Evolutionary conservation across 1,140 invertebrate genomes (phyloP).

Genomic region (Papilio helenus): DNA sequence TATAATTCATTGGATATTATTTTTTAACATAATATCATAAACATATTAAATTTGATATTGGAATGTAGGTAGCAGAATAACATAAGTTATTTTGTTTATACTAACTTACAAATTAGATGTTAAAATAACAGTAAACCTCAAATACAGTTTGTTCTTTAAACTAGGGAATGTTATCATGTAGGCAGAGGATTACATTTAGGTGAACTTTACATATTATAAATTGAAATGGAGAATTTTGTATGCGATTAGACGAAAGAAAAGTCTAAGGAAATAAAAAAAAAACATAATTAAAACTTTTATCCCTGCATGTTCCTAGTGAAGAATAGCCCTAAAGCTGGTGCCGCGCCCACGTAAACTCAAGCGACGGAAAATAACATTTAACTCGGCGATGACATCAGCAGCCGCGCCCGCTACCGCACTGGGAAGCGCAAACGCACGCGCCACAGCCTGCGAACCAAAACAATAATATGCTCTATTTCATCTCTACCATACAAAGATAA

Average conservation of each 20-base stretch:
- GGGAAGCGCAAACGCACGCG: slow-evolving; percentile 56
- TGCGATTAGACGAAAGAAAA: too few species aligned
- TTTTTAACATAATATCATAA: background rate
- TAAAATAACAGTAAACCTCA: too few species aligned
- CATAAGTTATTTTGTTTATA: too few species aligned
- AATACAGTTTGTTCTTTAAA: too few species aligned
- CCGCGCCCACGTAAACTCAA: slow-evolving; percentile 70
- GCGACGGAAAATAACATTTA: slow-evolving; percentile 80
- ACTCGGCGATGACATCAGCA: slow-evolving; percentile 79
- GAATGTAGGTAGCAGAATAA: too few species aligned
- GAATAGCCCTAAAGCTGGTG: slow-evolving; percentile 56
- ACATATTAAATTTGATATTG: background rate
- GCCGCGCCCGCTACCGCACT: slow-evolving; percentile 70
- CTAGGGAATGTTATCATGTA: too few species aligned
- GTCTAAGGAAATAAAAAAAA: too few species aligned
- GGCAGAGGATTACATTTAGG: too few species aligned
- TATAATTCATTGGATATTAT: too few species aligned
- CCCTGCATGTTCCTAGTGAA: slow-evolving; percentile 53
- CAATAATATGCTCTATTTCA: slow-evolving; percentile 39
- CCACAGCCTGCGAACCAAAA: slow-evolving; percentile 47
- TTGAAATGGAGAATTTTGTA: too few species aligned
- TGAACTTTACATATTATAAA: too few species aligned
- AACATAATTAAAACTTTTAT: background rate
- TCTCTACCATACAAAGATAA: background rate
- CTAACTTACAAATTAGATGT: too few species aligned